Percentiles rank a stretch among this genome's conserved stretches.
phyloP scores from a whole-genome alignment of 2,113 vertebrate species.

The Malaclemys terrapin region DNA sequence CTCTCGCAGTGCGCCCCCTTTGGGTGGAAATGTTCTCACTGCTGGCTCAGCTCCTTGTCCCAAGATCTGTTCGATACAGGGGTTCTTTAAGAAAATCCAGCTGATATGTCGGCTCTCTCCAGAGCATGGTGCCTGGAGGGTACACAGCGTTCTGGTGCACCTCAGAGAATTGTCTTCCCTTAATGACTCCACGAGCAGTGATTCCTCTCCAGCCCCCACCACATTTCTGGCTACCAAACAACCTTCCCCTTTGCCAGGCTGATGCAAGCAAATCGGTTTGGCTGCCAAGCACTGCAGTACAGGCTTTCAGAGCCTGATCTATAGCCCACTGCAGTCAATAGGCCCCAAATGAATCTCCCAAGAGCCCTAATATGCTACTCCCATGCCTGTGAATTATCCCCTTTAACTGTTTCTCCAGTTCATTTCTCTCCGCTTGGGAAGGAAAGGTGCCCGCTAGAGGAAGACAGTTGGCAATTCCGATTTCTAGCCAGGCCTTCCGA shows the following conservation, averaged over 20 bases:
- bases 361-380: neutral
- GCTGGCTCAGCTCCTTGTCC: too few relatives aligned
- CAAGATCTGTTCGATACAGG: neutral
- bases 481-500: neutral
- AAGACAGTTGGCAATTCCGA: neutral
- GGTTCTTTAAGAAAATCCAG: neutral
- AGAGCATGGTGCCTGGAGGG: too few relatives aligned
- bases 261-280: neutral
- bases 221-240: neutral
- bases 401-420: neutral
- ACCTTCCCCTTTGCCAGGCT: neutral
- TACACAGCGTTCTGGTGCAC: neutral
- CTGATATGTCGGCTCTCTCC: too few relatives aligned
- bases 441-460: neutral
- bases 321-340: neutral
- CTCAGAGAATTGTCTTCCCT: neutral
- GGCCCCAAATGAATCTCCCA: neutral
- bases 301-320: neutral
- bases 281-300: neutral
- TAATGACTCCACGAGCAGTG: neutral
- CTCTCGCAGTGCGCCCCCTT: neutral
- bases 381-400: neutral
- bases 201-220: neutral
- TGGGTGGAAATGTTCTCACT: neutral
- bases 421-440: rapidly evolving